A percentile compares a stretch with the other conserved stretches of the same genome.
These are phyloP conservation scores for Saccostrea echinata DNA, from an alignment of 1,140 invertebrate genomes.

Conservation along the genomic window DNA sequence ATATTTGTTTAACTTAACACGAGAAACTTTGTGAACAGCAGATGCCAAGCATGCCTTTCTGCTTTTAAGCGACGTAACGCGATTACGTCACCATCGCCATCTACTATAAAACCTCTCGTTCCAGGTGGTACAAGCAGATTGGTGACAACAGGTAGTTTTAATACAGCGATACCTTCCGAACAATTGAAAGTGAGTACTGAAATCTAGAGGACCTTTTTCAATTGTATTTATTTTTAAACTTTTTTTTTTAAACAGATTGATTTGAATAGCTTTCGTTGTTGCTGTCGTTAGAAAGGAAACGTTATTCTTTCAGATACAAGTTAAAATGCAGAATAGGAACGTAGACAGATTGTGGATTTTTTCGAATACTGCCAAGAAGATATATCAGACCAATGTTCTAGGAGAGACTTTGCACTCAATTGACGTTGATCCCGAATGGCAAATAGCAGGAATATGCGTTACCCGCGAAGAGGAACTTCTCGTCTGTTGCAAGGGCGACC, in stretches of 20 bases:
- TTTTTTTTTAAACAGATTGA: no score
- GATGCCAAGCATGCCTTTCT: neutral
- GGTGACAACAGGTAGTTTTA: neutral
- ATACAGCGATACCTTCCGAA: neutral
- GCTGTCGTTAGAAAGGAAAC: no score
- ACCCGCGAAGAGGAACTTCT: slow-evolving; percentile 32
- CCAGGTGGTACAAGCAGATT: neutral
- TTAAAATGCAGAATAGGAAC: neutral
- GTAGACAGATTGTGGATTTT: slow-evolving; percentile 35
- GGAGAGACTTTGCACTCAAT: slow-evolving; percentile 16
- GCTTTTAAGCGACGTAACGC: neutral
- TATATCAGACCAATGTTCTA: slow-evolving; percentile 28
- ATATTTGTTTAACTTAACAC: neutral
- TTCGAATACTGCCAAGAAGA: slow-evolving; percentile 27
- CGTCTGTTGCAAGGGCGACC: slow-evolving; percentile 39
- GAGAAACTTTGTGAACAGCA: neutral
- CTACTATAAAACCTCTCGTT: neutral
- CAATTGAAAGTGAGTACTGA: no score
- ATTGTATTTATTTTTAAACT: no score
- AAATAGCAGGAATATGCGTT: slow-evolving; percentile 39
- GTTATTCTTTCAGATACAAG: neutral
- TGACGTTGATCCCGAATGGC: slow-evolving; percentile 33
- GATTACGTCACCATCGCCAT: neutral
- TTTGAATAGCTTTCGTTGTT: no score
- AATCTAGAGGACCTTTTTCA: no score